Evolutionary conservation across 2,888 invertebrate species (phyloP).

Genomic region (Micropterix aruncella): DNA sequence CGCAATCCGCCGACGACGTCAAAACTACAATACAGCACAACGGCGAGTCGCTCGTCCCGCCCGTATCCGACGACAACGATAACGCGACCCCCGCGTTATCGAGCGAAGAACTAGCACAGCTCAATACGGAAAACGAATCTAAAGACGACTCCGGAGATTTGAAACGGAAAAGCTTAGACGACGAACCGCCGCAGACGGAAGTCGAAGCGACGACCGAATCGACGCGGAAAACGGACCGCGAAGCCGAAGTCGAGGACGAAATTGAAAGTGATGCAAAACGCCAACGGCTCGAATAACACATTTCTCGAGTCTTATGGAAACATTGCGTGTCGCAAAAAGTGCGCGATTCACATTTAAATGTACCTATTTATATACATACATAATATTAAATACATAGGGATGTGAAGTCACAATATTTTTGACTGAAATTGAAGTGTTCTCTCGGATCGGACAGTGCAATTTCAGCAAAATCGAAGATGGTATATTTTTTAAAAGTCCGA

Average conservation of each 20-base stretch:
- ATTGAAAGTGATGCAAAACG: conserved; percentile 52
- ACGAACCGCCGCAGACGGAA: conserved; percentile 81
- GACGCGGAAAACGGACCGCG: conserved; percentile 4
- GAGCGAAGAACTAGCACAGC: background rate
- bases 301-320: no score
- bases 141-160: no score
- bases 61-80: background rate
- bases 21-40: background rate
- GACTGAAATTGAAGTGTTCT: no score
- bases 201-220: conserved; percentile 48
- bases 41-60: background rate
- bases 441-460: conserved; percentile 53
- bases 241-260: conserved; percentile 13
- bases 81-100: background rate
- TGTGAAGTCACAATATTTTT: no score
- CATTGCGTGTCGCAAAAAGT: no score
- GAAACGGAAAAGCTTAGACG: no score
- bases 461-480: no score
- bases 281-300: conserved; percentile 63
- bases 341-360: no score
- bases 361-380: no score
- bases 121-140: no score
- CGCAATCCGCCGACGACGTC: background rate
- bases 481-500: background rate
- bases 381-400: no score